Base-by-base conservation (phyloP, 2,113 vertebrate genomes). In the Nothocercus nigrocapillus region DNA sequence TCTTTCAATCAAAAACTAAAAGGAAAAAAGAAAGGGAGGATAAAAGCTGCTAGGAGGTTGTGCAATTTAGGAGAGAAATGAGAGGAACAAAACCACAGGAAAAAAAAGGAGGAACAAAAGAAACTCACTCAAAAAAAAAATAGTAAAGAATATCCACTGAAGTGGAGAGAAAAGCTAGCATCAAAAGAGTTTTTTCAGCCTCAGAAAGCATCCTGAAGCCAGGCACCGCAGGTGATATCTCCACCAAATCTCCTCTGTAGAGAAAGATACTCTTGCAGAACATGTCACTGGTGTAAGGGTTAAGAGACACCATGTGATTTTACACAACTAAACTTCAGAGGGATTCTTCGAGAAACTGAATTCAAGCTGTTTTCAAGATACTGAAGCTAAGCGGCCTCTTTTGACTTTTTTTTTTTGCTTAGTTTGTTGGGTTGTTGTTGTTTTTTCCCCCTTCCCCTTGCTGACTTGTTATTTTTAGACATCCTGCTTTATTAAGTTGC, bases 11-110 rank as follows among this genome's bases (percentile, higher is more conserved):
- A 81, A 66, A 90, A 69, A 67, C 47, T 83, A 8, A 66, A 68
- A 89, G 73, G 63, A 94, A 68, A 82, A 76, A 77, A 68, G 59
- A 61, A 87, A 92, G 4, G 18, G 59, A 91, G 40, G 38, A 95
- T 94, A 81, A 95, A 93, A 93, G 90, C 69, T 83, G 30, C 62
- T 81, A 73, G 73, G 94, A 92, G 82, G 63, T 64, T 53, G 30
- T 73, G 78, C 83, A 95, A 88, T 95, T 96, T 92, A 83, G 61
- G 62, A 19, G 63, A 88, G 73, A 94, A 93, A 75, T 58, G 53
- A 93, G 28, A 76, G 30, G 76, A 82, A 88, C 64, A 81, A 94
- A 95, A 95, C 53, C 64, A 93, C 64, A 74, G 59, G 24, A 61
- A 45, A 66, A 81, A 54, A 81, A 51, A 82, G 8, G 19, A 89